Percentiles rank a stretch among this genome's conserved stretches.
These are phyloP conservation scores for Drosophila murphyi DNA, from an alignment of 1,140 invertebrate genomes.

Conservation along the genomic window DNA sequence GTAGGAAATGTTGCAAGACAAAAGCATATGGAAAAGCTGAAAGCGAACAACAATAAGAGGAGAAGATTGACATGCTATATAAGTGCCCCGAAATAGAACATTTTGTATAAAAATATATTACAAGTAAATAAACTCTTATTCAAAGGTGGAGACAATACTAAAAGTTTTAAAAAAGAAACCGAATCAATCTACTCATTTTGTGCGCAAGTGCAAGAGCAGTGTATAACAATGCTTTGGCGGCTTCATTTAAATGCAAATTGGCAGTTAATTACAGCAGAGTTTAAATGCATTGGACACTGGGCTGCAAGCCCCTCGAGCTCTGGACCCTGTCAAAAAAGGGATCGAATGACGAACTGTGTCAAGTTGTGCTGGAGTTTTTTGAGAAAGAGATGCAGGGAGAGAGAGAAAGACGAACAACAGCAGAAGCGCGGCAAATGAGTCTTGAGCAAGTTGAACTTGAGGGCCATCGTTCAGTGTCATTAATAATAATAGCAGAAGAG, in stretches of 20 bases:
- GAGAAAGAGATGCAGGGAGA: background rate
- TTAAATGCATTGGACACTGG: conserved; percentile 7
- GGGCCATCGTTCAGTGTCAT: background rate
- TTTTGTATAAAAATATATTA: no score
- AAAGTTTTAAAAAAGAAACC: no score
- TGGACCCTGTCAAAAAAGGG: conserved; percentile 28
- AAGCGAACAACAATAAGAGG: no score
- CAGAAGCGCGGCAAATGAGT: background rate
- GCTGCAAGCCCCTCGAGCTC: background rate
- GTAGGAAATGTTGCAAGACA: conserved; percentile 16
- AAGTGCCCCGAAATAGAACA: conserved; percentile 7
- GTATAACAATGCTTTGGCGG: conserved; percentile 11
- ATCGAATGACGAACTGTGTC: conserved; percentile 63
- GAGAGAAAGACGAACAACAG: no score
- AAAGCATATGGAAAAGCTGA: background rate
- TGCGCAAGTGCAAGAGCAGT: background rate
- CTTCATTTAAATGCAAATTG: conserved; percentile 62
- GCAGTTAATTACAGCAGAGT: conserved; percentile 57
- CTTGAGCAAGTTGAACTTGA: conserved; percentile 24
- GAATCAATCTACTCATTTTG: no score
- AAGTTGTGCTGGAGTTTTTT: conserved; percentile 32
- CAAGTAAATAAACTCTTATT: no score
- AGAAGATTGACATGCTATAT: background rate
- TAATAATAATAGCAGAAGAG: conserved; percentile 26
- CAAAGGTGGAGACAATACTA: no score